Percentiles rank a stretch among this genome's conserved stretches.
Conservation (phyloP, 2,113 vertebrate species). For the Alces alces region DNA sequence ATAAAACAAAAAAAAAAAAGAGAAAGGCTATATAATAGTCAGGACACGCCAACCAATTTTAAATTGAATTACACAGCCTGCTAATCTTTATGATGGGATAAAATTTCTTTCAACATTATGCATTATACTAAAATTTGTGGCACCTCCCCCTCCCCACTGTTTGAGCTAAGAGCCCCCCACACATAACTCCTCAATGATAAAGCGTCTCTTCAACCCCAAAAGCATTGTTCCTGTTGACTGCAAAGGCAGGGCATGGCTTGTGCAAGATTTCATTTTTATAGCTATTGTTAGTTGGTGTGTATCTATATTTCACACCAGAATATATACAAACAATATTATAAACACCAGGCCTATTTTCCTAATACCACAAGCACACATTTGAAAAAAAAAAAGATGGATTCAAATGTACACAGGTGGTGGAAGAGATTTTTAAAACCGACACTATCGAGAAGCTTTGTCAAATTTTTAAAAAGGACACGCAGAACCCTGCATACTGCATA, state of each 20-base stretch:
- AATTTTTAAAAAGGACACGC: background rate
- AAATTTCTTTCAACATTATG: constrained; percentile 78
- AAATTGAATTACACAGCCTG: constrained; percentile 89
- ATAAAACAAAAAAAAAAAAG: constrained; percentile 64
- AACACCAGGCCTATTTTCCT: background rate
- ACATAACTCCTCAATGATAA: background rate
- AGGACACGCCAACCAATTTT: constrained; percentile 78
- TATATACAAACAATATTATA: background rate
- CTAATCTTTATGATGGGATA: constrained; percentile 85
- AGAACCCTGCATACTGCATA: background rate
- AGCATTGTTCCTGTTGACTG: constrained; percentile 63
- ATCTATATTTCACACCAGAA: constrained; percentile 9
- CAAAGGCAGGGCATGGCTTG: background rate
- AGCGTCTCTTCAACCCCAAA: constrained; percentile 43
- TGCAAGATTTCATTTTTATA: constrained; percentile 62
- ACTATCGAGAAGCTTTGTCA: background rate
- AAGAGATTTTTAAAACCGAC: background rate
- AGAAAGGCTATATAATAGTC: constrained; percentile 70
- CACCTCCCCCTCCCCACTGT: background rate
- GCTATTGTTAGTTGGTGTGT: constrained; percentile 13
- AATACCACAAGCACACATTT: background rate
- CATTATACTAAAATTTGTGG: constrained; percentile 78
- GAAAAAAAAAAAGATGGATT: background rate
- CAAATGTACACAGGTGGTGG: background rate
- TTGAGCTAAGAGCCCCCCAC: background rate